Evolutionary conservation across 92 coral and sea anemone genomes (phyloP).

Genomic region (Blastomussa wellsi): DNA sequence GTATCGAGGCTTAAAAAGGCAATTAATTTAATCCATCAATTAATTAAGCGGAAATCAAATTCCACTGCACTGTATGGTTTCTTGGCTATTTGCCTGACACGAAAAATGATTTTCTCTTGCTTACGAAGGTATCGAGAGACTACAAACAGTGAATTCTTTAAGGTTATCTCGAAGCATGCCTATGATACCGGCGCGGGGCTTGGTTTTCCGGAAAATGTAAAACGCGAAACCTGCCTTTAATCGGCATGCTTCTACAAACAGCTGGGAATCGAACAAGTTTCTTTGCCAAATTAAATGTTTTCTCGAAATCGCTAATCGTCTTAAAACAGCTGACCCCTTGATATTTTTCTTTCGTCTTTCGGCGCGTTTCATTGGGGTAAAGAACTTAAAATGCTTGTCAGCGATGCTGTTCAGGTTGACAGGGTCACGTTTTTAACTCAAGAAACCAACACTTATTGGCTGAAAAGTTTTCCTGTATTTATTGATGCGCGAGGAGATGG

Average conservation of each 20-base stretch:
- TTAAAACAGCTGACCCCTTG: conserved; percentile 8
- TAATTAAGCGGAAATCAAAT: not conserved
- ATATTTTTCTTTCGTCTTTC: conserved; percentile 20
- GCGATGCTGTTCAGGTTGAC: not conserved
- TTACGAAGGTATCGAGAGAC: not conserved
- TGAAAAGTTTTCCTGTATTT: conserved; percentile 15
- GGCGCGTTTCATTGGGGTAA: not conserved
- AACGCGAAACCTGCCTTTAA: not conserved
- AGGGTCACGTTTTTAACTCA: conserved; percentile 3
- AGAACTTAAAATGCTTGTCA: conserved; percentile 6
- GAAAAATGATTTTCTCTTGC: not conserved
- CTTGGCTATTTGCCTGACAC: not conserved
- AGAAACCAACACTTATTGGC: conserved; percentile 6
- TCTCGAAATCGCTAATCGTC: conserved; percentile 18
- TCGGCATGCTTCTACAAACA: conserved; percentile 25
- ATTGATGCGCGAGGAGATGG: not conserved
- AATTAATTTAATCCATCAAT: not conserved
- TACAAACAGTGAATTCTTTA: not conserved
- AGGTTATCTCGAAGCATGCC: conserved; percentile 9
- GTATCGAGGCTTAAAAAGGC: not conserved
- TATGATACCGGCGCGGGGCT: not conserved
- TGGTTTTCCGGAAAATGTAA: conserved; percentile 19
- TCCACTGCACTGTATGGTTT: not conserved
- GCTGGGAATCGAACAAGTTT: not conserved
- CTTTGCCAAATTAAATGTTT: not conserved